phyloP scores from a whole-genome alignment of 2,888 invertebrate genomes.

The Noctua janthina region DNA sequence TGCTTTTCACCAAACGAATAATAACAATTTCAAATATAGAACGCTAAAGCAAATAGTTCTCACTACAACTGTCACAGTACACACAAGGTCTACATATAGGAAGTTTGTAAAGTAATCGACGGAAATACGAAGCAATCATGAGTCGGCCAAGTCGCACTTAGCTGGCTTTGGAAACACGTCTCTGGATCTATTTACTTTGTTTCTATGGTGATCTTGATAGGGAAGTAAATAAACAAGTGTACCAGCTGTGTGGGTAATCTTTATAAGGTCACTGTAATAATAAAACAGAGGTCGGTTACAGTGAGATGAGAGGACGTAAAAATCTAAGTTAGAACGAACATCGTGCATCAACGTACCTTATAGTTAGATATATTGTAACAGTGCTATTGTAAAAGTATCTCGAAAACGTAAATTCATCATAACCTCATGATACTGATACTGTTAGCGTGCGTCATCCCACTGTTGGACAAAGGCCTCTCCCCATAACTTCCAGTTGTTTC shows the following conservation, averaged over 20 bases:
- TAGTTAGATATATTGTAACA: neutral
- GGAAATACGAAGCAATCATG: conserved; percentile 64
- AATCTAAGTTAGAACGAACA: neutral
- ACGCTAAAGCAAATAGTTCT: too few species aligned
- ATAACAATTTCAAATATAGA: too few species aligned
- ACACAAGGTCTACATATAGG: conserved; percentile 26
- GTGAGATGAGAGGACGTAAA: conserved; percentile 1
- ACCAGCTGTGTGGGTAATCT: conserved; percentile 1
- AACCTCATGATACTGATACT: neutral
- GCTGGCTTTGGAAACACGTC: conserved; percentile 34
- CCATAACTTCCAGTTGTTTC: too few species aligned
- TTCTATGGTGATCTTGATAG: conserved; percentile 29
- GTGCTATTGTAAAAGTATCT: neutral
- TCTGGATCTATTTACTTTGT: conserved; percentile 6
- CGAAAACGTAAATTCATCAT: neutral
- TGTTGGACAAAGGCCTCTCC: too few species aligned
- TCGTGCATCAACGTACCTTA: neutral
- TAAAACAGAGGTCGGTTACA: conserved; percentile 9
- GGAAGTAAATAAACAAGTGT: conserved; percentile 41
- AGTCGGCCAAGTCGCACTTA: conserved; percentile 57
- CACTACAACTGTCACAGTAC: conserved; percentile 4
- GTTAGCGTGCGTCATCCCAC: too few species aligned
- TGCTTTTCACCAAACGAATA: too few species aligned
- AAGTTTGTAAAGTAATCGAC: conserved; percentile 64
- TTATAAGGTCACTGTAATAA: conserved; percentile 14